A percentile compares a stretch with the other conserved stretches of the same genome.
These are phyloP conservation scores for Gymnocypris eckloni DNA, from an alignment of 2,797 vertebrate species.

Conservation along the genomic window DNA sequence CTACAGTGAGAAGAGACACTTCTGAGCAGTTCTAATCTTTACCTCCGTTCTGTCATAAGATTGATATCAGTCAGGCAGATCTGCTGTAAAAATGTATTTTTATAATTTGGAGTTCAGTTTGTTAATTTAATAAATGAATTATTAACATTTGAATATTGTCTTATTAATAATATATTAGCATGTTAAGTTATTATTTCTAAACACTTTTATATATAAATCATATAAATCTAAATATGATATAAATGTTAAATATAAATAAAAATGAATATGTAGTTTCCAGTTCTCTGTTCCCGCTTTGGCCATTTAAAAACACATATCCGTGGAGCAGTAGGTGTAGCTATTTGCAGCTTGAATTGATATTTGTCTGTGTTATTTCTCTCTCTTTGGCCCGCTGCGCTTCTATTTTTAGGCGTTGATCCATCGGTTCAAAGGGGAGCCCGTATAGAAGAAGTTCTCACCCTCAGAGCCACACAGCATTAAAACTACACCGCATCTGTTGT, in stretches of 20 bases:
- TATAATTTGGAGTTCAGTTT: neutral
- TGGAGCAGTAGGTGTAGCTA: neutral
- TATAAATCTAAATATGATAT: neutral
- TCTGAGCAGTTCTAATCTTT: neutral
- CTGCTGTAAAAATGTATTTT: too few relatives aligned
- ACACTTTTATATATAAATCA: neutral
- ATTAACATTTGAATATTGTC: neutral
- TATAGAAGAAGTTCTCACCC: neutral
- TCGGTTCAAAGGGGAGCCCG: constrained; percentile 19
- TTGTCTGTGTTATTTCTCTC: neutral
- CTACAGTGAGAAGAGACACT: constrained; percentile 1
- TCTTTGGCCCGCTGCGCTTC: neutral
- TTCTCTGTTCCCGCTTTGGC: neutral
- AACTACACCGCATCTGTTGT: neutral
- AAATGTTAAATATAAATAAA: too few relatives aligned
- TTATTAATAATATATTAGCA: neutral
- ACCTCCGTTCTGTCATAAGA: neutral
- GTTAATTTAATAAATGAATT: neutral
- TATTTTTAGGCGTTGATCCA: constrained; percentile 41
- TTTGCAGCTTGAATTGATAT: constrained; percentile 13
- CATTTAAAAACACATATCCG: neutral
- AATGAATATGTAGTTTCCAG: too few relatives aligned
- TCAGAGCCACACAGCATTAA: neutral
- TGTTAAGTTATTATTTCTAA: too few relatives aligned
- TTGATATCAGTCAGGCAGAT: too few relatives aligned